phyloP scores from a whole-genome alignment of 2,888 invertebrate genomes.

The Sinotaia quadrata region DNA sequence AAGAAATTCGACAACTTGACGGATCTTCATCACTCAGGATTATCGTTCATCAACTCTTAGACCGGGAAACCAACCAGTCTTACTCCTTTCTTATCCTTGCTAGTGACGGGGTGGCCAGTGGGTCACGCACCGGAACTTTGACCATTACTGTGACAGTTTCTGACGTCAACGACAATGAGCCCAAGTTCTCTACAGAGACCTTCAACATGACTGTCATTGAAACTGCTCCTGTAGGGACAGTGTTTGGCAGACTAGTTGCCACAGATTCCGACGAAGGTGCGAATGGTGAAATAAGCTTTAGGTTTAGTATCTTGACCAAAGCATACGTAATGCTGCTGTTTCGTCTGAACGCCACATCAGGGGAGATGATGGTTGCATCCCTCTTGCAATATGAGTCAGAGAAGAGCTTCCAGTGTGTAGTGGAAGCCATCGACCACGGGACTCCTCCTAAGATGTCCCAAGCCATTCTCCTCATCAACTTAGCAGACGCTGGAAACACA shows the following conservation, averaged over 20 bases:
- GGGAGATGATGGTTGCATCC: conserved; percentile 39
- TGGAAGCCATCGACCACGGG: conserved; percentile 42
- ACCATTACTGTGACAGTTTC: conserved; percentile 35
- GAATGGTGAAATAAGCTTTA: conserved; percentile 77
- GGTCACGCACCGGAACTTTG: conserved; percentile 32
- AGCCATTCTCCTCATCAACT: conserved; percentile 58
- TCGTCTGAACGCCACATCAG: conserved; percentile 38
- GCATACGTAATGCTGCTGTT: conserved; percentile 34
- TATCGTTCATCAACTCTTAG: conserved; percentile 28
- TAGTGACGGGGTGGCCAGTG: conserved; percentile 30
- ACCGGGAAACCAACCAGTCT: conserved; percentile 33
- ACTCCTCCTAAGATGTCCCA: conserved; percentile 36
- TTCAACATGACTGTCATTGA: conserved; percentile 40
- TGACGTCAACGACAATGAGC: conserved; percentile 44
- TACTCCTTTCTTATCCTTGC: conserved; percentile 39
- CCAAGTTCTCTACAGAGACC: conserved; percentile 34
- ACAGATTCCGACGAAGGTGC: conserved; percentile 86
- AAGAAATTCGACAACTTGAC: conserved; percentile 35
- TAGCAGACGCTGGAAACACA: conserved; percentile 91
- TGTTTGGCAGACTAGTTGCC: conserved; percentile 78
- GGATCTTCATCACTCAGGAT: conserved; percentile 39
- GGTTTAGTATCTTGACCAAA: conserved; percentile 49
- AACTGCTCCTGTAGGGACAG: conserved; percentile 25
- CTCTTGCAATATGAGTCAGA: conserved; percentile 37
- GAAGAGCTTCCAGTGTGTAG: conserved; percentile 36